These are phyloP conservation scores for Nycticorax nycticorax DNA, from an alignment of 2,113 vertebrate genomes.

Conservation along the genomic window DNA sequence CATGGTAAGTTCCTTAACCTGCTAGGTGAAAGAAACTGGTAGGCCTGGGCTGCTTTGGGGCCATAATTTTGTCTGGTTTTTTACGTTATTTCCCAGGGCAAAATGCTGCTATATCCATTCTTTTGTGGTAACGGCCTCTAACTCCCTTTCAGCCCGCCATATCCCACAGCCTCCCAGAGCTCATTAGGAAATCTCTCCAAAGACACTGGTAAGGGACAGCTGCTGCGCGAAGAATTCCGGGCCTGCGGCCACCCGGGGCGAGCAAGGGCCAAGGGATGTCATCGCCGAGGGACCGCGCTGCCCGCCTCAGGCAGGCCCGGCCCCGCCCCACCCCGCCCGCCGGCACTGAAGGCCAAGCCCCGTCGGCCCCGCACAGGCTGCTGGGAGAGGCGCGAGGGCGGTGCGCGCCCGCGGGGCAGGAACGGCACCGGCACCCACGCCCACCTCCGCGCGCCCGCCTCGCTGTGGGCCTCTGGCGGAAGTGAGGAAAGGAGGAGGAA, in stretches of 20 bases:
- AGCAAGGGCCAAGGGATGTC: rapidly evolving
- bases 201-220: rapidly evolving
- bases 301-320: too few relatives aligned
- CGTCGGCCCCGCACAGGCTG: rapidly evolving
- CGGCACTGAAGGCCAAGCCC: rapidly evolving
- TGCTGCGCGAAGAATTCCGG: rapidly evolving
- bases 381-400: neutral
- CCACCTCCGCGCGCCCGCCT: rapidly evolving
- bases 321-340: too few relatives aligned
- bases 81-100: neutral
- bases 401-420: rapidly evolving
- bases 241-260: rapidly evolving
- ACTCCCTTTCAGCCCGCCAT: neutral
- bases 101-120: rapidly evolving
- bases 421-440: rapidly evolving
- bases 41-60: rapidly evolving
- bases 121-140: rapidly evolving
- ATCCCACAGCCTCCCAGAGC: too few relatives aligned
- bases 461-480: neutral
- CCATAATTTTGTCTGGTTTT: rapidly evolving
- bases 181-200: rapidly evolving
- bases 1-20: neutral
- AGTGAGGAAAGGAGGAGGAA: neutral
- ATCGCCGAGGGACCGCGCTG: rapidly evolving
- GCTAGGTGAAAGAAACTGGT: rapidly evolving